Evolutionary conservation across 2,888 invertebrate genomes (phyloP), one percentile per base, ranked within the genome.

Genomic region (Eudasyphora cyanicolor): DNA sequence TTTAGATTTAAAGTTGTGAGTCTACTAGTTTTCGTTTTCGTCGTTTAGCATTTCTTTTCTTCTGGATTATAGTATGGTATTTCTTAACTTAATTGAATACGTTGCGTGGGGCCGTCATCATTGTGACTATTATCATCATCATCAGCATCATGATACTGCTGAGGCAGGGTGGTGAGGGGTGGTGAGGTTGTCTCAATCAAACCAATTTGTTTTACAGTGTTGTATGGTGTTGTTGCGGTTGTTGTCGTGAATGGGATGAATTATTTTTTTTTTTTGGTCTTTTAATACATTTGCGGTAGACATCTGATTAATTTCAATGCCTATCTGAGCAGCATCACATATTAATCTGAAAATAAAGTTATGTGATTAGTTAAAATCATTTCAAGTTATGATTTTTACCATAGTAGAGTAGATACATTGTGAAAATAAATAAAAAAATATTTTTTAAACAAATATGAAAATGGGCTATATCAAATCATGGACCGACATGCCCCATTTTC

Each of bases 71-170:
- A 69, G 12, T 60, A 57, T 54, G 32, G 38, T 67, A 45, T 69
- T 49, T 69, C 54, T 54, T 62, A 79, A 71, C 76, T 76, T 80
- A 80, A 67, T 77, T 84, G 57, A 57, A 49, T 71, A 78, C 57
- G 71, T 75, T 75, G 64, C 67, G 67, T 78, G 60, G 60, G 67
- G 78, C 10, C 27, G n/a, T n/a, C n/a, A n/a, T n/a, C n/a, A n/a
- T n/a, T n/a, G n/a, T n/a, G n/a, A n/a, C n/a, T n/a, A n/a, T n/a
- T n/a, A n/a, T n/a, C 57, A 57, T 8, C 24, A 57, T 57, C 29
- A n/a, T n/a, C n/a, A n/a, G n/a, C n/a, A n/a, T 54, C 29, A 21
- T 64, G 17, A 24, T 24, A 12, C 14, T n/a, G n/a, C n/a, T n/a
- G n/a, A n/a, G 29, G 57, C 29, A 21, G 35, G 4, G 60, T 21